phyloP scores from a whole-genome alignment of 2,888 invertebrate genomes.

The Tanytarsus gracilentus region DNA sequence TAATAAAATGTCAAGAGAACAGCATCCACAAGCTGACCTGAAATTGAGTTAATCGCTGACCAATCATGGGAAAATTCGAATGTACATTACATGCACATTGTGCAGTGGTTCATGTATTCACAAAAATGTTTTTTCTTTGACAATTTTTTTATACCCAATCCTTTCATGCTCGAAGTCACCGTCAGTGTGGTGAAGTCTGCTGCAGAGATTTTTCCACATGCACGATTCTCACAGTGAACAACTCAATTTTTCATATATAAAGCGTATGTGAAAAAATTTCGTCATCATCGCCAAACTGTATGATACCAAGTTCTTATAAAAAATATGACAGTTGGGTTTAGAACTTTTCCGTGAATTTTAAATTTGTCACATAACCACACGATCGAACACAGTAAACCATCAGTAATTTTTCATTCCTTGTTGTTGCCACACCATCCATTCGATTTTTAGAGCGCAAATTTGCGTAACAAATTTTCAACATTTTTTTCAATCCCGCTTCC shows the following conservation, averaged over 20 bases:
- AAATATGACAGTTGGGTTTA: too few species aligned
- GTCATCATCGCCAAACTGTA: too few species aligned
- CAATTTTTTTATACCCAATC: too few species aligned
- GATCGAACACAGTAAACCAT: background rate
- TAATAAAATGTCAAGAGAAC: slow-evolving; percentile 4
- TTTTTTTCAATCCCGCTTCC: background rate
- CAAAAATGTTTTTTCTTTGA: background rate
- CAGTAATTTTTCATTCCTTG: background rate
- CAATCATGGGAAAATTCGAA: slow-evolving; percentile 1
- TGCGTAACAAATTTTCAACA: slow-evolving; percentile 27
- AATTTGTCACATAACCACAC: background rate
- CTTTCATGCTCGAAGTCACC: too few species aligned
- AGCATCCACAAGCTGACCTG: background rate
- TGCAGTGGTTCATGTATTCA: too few species aligned
- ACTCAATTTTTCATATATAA: slow-evolving; percentile 4
- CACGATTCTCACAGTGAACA: slow-evolving; percentile 8
- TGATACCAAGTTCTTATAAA: too few species aligned
- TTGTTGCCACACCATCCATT: background rate
- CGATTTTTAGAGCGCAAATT: slow-evolving; percentile 10
- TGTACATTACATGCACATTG: slow-evolving; percentile 2
- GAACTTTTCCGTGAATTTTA: too few species aligned
- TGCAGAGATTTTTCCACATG: slow-evolving; percentile 12
- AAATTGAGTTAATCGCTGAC: background rate
- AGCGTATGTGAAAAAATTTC: too few species aligned
- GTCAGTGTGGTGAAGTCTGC: background rate